Evolutionary conservation across 2,888 invertebrate genomes (phyloP).

Genomic region (Agriotes lineatus): DNA sequence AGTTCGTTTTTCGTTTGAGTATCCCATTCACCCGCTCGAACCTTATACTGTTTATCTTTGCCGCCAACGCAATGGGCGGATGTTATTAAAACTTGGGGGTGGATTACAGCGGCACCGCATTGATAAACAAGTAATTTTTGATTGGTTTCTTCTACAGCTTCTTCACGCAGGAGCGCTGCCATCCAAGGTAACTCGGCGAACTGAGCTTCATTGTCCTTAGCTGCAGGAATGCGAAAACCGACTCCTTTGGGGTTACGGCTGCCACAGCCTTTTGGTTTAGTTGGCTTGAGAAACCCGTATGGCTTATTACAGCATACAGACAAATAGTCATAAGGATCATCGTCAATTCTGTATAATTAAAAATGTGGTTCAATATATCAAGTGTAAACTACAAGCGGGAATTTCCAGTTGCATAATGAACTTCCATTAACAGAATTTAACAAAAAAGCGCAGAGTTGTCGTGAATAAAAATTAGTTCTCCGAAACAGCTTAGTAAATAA

Average conservation of each 20-base stretch:
- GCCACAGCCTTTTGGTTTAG: constrained; percentile 76
- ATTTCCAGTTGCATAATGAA: too few species aligned
- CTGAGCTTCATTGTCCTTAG: background rate
- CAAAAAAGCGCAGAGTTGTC: too few species aligned
- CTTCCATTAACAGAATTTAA: too few species aligned
- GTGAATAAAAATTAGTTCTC: too few species aligned
- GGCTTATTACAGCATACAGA: too few species aligned
- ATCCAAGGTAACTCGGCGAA: constrained; percentile 61
- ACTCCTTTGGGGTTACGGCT: constrained; percentile 79
- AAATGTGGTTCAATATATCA: too few species aligned
- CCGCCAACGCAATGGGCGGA: constrained; percentile 81
- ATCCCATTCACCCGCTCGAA: constrained; percentile 87
- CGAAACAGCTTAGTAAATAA: too few species aligned
- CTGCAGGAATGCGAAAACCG: background rate
- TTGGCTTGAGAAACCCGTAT: too few species aligned
- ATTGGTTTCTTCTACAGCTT: constrained; percentile 67
- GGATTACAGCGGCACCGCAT: constrained; percentile 86
- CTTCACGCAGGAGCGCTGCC: constrained; percentile 76
- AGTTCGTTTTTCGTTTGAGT: constrained; percentile 79
- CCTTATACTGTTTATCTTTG: constrained; percentile 58
- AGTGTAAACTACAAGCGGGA: too few species aligned
- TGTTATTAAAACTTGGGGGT: constrained; percentile 80
- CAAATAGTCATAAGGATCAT: too few species aligned
- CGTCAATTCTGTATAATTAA: too few species aligned
- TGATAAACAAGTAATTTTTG: constrained; percentile 74